phyloP scores from a whole-genome alignment of 2,113 vertebrate species.

The Furnarius figulus region DNA sequence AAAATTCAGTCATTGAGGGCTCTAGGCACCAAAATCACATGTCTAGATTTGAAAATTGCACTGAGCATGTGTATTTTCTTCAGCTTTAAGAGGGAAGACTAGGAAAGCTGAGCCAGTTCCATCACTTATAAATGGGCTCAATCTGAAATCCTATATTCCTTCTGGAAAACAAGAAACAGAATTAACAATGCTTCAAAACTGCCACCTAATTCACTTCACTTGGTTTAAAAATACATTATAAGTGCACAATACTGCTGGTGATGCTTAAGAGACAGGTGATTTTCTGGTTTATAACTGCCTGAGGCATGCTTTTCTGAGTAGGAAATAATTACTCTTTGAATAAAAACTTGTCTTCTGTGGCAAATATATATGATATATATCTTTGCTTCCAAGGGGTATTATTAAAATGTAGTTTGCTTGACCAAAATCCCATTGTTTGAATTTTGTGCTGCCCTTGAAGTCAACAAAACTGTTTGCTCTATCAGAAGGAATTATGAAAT shows the following conservation, averaged over 20 bases:
- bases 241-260: neutral
- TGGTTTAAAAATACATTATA: neutral
- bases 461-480: neutral
- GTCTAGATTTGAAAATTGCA: neutral
- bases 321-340: neutral
- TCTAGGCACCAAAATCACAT: neutral
- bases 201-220: neutral
- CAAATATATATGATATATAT: neutral
- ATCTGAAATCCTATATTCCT: neutral
- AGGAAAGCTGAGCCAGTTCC: neutral
- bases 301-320: neutral
- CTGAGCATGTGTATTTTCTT: neutral
- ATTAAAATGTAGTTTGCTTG: neutral
- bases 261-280: neutral
- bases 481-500: neutral
- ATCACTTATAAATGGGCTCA: neutral
- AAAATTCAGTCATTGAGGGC: neutral
- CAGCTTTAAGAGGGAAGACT: neutral
- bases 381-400: neutral
- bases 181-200: neutral
- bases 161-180: neutral
- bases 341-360: neutral
- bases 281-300: neutral
- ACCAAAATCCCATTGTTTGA: neutral
- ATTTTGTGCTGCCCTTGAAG: neutral